These are phyloP conservation scores for Lasiommata megera DNA, from an alignment of 2,888 invertebrate genomes.

Conservation along the genomic window DNA sequence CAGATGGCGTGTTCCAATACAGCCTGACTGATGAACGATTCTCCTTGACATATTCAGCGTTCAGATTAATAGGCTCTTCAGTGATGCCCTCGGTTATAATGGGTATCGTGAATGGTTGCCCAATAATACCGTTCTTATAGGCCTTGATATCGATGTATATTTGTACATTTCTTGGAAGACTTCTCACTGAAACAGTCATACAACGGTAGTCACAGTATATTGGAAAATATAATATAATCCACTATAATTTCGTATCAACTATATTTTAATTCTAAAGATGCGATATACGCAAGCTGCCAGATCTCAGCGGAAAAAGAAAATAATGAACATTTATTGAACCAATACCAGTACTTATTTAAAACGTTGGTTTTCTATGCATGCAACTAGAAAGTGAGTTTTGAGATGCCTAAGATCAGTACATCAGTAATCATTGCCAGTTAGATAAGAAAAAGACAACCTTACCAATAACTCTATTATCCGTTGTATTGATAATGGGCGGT, in stretches of 20 bases:
- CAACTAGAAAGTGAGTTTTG: too few relatives aligned
- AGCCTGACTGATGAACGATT: conserved; percentile 83
- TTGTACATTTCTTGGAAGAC: conserved; percentile 77
- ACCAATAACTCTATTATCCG: conserved; percentile 69
- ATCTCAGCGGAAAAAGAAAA: too few relatives aligned
- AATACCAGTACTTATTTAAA: too few relatives aligned
- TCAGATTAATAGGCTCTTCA: conserved; percentile 75
- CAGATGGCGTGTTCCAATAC: conserved; percentile 84
- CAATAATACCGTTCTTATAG: conserved; percentile 79
- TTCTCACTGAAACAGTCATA: conserved; percentile 60
- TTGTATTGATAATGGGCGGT: conserved; percentile 62
- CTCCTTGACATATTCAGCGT: conserved; percentile 74
- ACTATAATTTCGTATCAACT: too few relatives aligned
- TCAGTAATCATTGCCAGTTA: too few relatives aligned
- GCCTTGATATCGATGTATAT: conserved; percentile 83
- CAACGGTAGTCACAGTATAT: too few relatives aligned
- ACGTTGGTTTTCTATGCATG: too few relatives aligned
- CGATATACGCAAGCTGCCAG: too few relatives aligned
- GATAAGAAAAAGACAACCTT: conserved; percentile 41
- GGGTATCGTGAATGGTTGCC: conserved; percentile 72
- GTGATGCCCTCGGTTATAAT: conserved; percentile 72
- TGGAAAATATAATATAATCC: too few relatives aligned
- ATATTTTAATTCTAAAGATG: too few relatives aligned
- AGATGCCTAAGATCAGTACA: too few relatives aligned
- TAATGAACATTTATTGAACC: too few relatives aligned